Conservation (phyloP, 2,113 vertebrate species). For the Synchiropus splendidus region DNA sequence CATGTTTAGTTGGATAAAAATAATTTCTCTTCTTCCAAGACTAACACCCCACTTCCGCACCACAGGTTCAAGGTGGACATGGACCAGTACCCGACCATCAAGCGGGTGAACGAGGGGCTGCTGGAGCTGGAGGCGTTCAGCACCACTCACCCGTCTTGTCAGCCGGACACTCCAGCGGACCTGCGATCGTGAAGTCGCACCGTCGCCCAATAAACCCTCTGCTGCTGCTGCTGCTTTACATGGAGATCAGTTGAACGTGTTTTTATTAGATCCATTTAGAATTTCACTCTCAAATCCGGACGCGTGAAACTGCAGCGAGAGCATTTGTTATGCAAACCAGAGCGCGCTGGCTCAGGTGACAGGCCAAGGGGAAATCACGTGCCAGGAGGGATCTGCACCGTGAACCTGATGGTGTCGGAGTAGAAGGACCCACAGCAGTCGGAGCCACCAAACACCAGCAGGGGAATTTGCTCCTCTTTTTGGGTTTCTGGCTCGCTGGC, state of each 20-base stretch:
- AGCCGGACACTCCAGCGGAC: constrained; percentile 85
- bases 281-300: neutral
- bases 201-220: too few relatives aligned
- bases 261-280: too few relatives aligned
- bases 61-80: constrained; percentile 86
- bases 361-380: too few relatives aligned
- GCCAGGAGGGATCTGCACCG: constrained; percentile 38
- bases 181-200: constrained; percentile 61
- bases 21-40: too few relatives aligned
- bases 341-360: too few relatives aligned
- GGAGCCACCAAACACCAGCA: constrained; percentile 79
- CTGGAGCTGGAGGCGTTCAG: constrained; percentile 80
- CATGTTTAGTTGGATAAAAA: too few relatives aligned
- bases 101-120: constrained; percentile 75
- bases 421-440: constrained; percentile 74
- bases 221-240: too few relatives aligned
- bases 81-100: constrained; percentile 75
- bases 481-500: constrained; percentile 22
- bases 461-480: constrained; percentile 28
- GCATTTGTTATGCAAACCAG: constrained; percentile 40
- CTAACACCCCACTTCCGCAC: too few relatives aligned
- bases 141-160: constrained; percentile 75
- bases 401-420: constrained; percentile 64
- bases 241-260: too few relatives aligned
- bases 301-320: constrained; percentile 15